A percentile compares a stretch with the other conserved stretches of the same genome.
Evolutionary conservation across 2,113 vertebrate species (phyloP).

Genomic region (Casuarius casuarius): DNA sequence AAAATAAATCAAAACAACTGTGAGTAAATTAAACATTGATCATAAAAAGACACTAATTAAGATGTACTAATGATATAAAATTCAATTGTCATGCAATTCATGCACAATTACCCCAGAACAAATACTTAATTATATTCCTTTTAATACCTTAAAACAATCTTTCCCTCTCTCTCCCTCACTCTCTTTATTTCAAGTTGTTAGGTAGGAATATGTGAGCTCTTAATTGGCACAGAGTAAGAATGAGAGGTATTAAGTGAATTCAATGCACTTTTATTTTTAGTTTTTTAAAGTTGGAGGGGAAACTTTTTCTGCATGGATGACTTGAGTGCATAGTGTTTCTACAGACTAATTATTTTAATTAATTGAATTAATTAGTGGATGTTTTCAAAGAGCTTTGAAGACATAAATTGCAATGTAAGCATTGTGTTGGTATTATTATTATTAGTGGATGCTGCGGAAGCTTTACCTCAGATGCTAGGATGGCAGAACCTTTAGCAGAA

Average conservation of each 20-base stretch:
- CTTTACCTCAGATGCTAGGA: not conserved
- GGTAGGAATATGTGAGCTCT: slow-evolving; percentile 37
- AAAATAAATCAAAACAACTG: slow-evolving; percentile 60
- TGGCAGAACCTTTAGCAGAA: not conserved
- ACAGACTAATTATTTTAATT: slow-evolving; percentile 44
- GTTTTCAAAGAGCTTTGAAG: slow-evolving; percentile 41
- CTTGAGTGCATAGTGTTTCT: not conserved
- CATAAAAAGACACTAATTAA: slow-evolving; percentile 69
- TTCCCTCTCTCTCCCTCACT: not conserved
- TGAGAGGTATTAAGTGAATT: slow-evolving; percentile 57
- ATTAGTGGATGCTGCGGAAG: not conserved
- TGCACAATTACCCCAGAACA: slow-evolving; percentile 72
- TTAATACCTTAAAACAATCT: slow-evolving; percentile 68
- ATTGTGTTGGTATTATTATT: not conserved
- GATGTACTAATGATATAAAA: slow-evolving; percentile 67
- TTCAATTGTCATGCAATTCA: slow-evolving; percentile 69
- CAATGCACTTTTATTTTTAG: not conserved
- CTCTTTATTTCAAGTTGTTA: slow-evolving; percentile 14
- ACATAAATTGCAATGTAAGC: not conserved
- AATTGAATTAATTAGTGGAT: slow-evolving; percentile 53
- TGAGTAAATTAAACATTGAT: slow-evolving; percentile 70
- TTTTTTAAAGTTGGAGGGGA: slow-evolving; percentile 18
- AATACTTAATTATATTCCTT: slow-evolving; percentile 76
- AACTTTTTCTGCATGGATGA: not conserved
- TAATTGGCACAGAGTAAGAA: slow-evolving; percentile 52